phyloP scores from a whole-genome alignment of 23 tunicate genomes.

The Ciona savignyi region DNA sequence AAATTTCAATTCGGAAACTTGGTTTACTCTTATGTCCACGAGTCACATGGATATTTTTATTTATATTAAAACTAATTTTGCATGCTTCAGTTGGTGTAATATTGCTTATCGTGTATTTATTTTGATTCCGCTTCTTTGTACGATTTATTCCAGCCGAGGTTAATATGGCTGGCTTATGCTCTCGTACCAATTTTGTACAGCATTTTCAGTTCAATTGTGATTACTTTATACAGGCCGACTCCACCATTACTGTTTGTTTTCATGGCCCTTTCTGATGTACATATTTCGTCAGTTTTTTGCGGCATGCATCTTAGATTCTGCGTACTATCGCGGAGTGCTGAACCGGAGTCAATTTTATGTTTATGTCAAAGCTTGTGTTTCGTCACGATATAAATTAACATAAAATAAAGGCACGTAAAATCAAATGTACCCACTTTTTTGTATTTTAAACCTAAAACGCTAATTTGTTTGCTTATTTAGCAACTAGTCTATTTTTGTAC shows the following conservation, averaged over 20 bases:
- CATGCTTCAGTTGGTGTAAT: too few species aligned
- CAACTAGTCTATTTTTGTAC: not conserved
- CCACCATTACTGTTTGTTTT: not conserved
- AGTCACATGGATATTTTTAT: too few species aligned
- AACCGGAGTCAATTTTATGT: not conserved
- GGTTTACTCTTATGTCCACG: too few species aligned
- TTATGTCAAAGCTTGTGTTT: not conserved
- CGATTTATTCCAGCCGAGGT: too few species aligned
- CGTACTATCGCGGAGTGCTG: not conserved
- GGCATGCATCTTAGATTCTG: not conserved
- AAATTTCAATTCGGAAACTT: too few species aligned
- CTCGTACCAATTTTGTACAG: not conserved
- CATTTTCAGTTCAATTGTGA: not conserved
- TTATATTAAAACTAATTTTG: too few species aligned
- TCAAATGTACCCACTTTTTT: too few species aligned
- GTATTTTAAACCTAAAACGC: too few species aligned
- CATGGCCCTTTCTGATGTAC: not conserved
- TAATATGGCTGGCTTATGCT: not conserved
- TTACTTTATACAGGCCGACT: not conserved
- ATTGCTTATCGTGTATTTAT: too few species aligned
- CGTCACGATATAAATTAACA: not conserved
- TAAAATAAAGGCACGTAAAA: not conserved
- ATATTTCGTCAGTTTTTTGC: not conserved
- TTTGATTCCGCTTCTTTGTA: too few species aligned
- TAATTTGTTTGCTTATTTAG: too few species aligned